A percentile compares a stretch with the other conserved stretches of the same genome.
These are phyloP conservation scores for Paradisaea rubra DNA, from an alignment of 2,113 vertebrate species.

Conservation along the genomic window DNA sequence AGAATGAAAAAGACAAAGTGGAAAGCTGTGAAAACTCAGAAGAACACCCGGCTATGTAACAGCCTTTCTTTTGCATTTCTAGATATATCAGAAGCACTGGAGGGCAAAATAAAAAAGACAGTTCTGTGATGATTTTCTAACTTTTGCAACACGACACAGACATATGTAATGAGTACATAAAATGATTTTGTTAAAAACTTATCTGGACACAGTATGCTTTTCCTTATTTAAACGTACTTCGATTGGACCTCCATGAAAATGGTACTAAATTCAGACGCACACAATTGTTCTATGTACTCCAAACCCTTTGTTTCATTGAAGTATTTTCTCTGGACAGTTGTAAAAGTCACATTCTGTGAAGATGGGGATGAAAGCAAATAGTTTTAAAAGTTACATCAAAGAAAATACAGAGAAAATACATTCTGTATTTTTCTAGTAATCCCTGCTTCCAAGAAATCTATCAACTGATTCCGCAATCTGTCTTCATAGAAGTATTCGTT, in stretches of 20 bases:
- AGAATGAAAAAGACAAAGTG: background rate
- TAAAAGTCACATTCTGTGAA: constrained; percentile 84
- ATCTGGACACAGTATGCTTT: background rate
- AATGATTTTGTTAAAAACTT: background rate
- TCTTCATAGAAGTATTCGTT: background rate
- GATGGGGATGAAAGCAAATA: background rate
- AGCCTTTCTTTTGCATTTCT: background rate
- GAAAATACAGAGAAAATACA: background rate
- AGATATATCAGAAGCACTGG: background rate
- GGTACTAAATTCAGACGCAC: constrained; percentile 86
- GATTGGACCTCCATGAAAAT: constrained; percentile 91
- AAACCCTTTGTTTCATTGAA: constrained; percentile 96
- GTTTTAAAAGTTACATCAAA: background rate
- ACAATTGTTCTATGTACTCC: constrained; percentile 91
- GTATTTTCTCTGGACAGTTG: constrained; percentile 90
- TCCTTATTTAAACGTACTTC: constrained; percentile 77
- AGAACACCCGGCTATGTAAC: background rate
- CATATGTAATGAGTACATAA: background rate
- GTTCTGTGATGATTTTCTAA: background rate
- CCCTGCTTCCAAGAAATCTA: background rate
- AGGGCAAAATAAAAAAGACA: background rate
- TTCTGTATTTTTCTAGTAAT: background rate
- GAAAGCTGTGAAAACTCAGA: background rate
- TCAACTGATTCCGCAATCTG: background rate
- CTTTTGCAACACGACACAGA: background rate